phyloP scores from a whole-genome alignment of 2,888 invertebrate genomes.

The Chouioia cunea region DNA sequence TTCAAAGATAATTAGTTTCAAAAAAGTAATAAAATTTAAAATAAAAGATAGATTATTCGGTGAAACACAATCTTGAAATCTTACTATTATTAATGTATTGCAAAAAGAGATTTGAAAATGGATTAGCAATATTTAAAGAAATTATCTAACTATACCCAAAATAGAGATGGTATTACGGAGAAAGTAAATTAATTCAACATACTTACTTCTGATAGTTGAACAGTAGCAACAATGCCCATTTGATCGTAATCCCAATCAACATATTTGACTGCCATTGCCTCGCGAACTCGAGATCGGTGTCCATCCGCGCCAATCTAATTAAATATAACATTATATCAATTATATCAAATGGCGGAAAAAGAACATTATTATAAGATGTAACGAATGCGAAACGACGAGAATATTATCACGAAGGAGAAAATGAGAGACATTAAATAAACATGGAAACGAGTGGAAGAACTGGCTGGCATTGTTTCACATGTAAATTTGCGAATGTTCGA shows the following conservation, averaged over 20 bases:
- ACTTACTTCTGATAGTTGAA: constrained; percentile 81
- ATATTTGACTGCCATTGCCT: constrained; percentile 85
- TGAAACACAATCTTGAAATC: no score
- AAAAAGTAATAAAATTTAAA: background rate
- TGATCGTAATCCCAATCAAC: constrained; percentile 89
- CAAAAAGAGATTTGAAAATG: no score
- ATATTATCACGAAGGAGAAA: background rate
- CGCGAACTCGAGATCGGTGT: constrained; percentile 87
- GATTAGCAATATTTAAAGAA: no score
- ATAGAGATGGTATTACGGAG: no score
- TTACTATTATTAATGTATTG: no score
- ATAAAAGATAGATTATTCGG: no score
- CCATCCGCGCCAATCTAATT: constrained; percentile 94
- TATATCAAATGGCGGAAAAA: no score
- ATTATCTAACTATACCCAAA: no score
- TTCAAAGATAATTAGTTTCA: no score
- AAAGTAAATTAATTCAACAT: background rate
- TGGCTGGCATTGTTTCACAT: constrained; percentile 6
- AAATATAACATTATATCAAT: no score
- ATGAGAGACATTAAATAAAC: background rate
- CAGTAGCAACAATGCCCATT: constrained; percentile 92
- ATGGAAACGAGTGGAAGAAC: background rate
- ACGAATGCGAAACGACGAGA: background rate
- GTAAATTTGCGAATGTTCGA: background rate
- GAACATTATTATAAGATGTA: no score